Evolutionary conservation across 2,888 invertebrate species (phyloP).

Genomic region (Cacoxenus indagator): DNA sequence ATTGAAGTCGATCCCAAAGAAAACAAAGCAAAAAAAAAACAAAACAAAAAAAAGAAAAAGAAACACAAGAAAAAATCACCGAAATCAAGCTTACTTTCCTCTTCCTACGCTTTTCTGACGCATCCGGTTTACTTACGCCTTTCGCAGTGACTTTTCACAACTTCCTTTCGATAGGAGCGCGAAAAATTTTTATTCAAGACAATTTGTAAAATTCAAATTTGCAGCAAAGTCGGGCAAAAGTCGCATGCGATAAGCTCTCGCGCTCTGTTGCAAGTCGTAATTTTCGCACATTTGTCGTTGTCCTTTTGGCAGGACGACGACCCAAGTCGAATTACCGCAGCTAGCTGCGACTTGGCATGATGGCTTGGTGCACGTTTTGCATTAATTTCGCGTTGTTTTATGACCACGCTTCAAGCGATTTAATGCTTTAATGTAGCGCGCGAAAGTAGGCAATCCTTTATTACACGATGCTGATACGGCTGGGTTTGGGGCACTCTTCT

Average conservation of each 20-base stretch:
- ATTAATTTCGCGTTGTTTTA: constrained; percentile 20
- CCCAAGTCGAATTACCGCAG: neutral
- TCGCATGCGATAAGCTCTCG: constrained; percentile 1
- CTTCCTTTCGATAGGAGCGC: neutral
- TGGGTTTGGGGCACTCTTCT: neutral
- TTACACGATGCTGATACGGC: neutral
- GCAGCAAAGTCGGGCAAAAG: constrained; percentile 18
- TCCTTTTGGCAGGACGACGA: constrained; percentile 11
- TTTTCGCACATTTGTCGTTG: constrained; percentile 13
- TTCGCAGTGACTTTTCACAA: neutral
- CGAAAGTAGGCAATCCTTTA: constrained; percentile 2
- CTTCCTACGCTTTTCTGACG: neutral
- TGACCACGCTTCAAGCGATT: neutral
- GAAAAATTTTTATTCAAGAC: neutral
- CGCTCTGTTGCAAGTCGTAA: neutral
- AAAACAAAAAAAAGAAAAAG: constrained; percentile 13
- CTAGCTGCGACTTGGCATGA: neutral
- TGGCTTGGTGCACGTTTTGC: neutral
- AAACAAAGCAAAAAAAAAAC: constrained; percentile 8
- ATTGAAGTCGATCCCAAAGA: constrained; percentile 33
- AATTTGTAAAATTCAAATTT: constrained; percentile 35
- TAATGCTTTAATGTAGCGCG: neutral
- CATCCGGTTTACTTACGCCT: neutral
- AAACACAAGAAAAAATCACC: neutral
- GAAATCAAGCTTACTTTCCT: neutral